Conservation (phyloP, 2,113 vertebrate genomes). For the Carassius auratus region DNA sequence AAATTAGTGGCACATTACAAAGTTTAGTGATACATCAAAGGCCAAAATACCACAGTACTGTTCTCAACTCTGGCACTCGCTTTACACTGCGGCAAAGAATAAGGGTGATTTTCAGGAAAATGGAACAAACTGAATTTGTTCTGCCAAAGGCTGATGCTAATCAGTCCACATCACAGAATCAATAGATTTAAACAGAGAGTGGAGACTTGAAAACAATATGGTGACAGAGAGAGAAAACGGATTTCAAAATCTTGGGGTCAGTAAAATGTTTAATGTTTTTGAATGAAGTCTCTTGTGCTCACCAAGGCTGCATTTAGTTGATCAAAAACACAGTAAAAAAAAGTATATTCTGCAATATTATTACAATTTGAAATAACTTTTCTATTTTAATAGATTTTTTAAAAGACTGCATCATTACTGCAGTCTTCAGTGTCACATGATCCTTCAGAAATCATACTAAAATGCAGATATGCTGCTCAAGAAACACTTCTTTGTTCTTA, state of each 20-base stretch:
- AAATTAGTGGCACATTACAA: slow-evolving; percentile 17
- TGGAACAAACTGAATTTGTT: neutral
- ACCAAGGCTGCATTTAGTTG: no score
- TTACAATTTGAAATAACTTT: no score
- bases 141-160: neutral
- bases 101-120: neutral
- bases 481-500: no score
- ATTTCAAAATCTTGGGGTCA: neutral
- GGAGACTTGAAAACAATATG: neutral
- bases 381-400: no score
- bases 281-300: no score
- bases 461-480: no score
- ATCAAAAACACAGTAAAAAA: no score
- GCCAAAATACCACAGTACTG: neutral
- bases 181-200: neutral
- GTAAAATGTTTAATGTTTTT: no score
- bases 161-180: neutral
- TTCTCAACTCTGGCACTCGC: neutral
- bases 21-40: neutral
- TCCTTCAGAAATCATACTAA: no score
- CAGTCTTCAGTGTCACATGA: no score
- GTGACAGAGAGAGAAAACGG: neutral
- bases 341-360: no score
- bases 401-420: no score
- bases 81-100: neutral